These are phyloP conservation scores for Sebastiscus tertius DNA, from an alignment of 2,797 vertebrate genomes.

Conservation along the genomic window DNA sequence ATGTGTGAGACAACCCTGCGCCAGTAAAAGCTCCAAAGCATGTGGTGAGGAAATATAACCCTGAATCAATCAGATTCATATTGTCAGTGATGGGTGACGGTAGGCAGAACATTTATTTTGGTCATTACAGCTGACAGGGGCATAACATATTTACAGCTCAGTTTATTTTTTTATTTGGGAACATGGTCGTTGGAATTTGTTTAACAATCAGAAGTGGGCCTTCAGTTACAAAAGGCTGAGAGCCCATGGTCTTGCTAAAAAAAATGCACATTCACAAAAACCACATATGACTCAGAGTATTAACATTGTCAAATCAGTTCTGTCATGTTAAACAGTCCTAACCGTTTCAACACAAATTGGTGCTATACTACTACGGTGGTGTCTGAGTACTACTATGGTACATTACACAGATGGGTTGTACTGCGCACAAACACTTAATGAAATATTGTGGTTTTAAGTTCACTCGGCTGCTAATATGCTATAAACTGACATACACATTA, in stretches of 20 bases:
- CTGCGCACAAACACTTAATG: not conserved
- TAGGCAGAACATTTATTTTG: too few species aligned
- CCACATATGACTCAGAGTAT: not conserved
- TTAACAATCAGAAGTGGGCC: too few species aligned
- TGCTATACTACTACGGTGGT: not conserved
- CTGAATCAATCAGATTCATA: not conserved
- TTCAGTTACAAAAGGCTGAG: not conserved
- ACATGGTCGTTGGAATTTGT: not conserved
- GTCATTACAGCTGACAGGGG: not conserved
- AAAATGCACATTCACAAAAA: not conserved
- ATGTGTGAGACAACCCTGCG: not conserved
- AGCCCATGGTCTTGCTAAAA: not conserved
- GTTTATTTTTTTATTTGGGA: not conserved
- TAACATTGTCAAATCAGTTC: not conserved
- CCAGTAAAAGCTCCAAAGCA: not conserved
- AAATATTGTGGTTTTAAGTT: not conserved
- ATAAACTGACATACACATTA: not conserved
- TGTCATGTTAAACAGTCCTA: not conserved
- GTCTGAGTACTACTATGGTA: not conserved
- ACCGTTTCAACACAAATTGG: not conserved
- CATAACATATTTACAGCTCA: rapidly evolving
- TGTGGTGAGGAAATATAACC: not conserved
- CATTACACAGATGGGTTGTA: not conserved
- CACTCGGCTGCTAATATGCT: not conserved
- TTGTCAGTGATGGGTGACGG: not conserved